Percentiles rank a stretch among this genome's conserved stretches.
These are phyloP conservation scores for Prorops nasuta DNA, from an alignment of 1,140 invertebrate species.

Conservation along the genomic window DNA sequence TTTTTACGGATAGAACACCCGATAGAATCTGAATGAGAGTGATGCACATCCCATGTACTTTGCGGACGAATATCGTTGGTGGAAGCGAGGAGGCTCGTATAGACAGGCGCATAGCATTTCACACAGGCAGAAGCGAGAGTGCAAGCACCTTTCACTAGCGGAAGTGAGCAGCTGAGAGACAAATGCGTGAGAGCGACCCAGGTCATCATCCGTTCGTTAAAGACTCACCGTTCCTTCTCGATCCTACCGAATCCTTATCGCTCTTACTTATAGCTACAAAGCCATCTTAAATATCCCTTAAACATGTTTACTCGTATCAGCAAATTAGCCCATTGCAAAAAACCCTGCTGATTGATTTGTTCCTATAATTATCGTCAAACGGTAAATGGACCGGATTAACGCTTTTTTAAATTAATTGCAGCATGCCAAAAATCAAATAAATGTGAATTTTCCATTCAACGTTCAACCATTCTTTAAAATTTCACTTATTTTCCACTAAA, in stretches of 20 bases:
- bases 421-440: too few species aligned
- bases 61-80: conserved; percentile 8
- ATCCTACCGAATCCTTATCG: neutral
- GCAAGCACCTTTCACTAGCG: conserved; percentile 51
- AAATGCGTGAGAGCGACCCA: conserved; percentile 42
- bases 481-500: too few species aligned
- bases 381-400: too few species aligned
- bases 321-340: too few species aligned
- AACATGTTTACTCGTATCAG: too few species aligned
- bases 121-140: conserved; percentile 4
- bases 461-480: too few species aligned
- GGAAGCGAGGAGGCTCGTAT: conserved; percentile 7
- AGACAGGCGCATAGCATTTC: conserved; percentile 5
- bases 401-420: too few species aligned
- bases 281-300: too few species aligned
- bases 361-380: too few species aligned
- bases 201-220: conserved; percentile 35
- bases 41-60: conserved; percentile 12
- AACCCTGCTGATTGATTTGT: too few species aligned
- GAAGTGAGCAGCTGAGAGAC: conserved; percentile 45
- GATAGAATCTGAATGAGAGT: conserved; percentile 21
- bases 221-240: conserved; percentile 8
- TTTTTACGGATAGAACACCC: neutral
- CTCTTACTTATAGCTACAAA: too few species aligned
- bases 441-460: too few species aligned